Base-by-base conservation (phyloP, 2,888 invertebrate genomes). In the Herminia tarsipennalis region DNA sequence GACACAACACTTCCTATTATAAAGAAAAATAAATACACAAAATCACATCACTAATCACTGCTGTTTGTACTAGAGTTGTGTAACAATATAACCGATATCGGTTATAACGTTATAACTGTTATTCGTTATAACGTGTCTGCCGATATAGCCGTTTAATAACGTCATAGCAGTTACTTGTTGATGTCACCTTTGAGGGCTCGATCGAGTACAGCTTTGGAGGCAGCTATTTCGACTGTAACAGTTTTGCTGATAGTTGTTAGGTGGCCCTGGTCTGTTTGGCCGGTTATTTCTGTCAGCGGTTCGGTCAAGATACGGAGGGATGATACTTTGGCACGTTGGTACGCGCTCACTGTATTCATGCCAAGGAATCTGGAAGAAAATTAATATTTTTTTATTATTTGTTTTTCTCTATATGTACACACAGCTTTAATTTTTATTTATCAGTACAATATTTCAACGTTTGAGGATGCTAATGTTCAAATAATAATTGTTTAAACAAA, bases 271-370 rank as follows among this genome's bases (percentile, higher is more conserved):
- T 81, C 79, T 2, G 55, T 34, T 0, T 49, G 46, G 3, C 66
- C 65, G 0, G 65, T 55, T 27, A 66, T 60, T 41, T 66, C 66
- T 3, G 66, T 67, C 41, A 66, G 28, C 4, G 81, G 78, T 34
- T 83, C 88, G 8, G 86, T 82, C 12, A 86, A 70, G 67, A 98
- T 98, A 73, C 95, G 95, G 35, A 98, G 93, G 1, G 97, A 96
- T 22, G 96, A 97, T 6, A 97, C 96, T 88, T 96, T 97, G 66
- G 98, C 97, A 51, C 97, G 94, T 73, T 97, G 96, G 90, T 97
- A 97, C n/a, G 97, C 97, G 42, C 95, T 95, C 35, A 97, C 95
- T 1, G 97, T 97, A 75, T 96, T 97, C 80, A 96, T 94, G 52
- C 97, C 96, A 57, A 98, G 92, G 81, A 96, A 96, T 82, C 98